Evolutionary conservation across 2,888 invertebrate genomes (phyloP), one percentile per base, ranked within the genome.

Genomic region (Serrognathus titanus): DNA sequence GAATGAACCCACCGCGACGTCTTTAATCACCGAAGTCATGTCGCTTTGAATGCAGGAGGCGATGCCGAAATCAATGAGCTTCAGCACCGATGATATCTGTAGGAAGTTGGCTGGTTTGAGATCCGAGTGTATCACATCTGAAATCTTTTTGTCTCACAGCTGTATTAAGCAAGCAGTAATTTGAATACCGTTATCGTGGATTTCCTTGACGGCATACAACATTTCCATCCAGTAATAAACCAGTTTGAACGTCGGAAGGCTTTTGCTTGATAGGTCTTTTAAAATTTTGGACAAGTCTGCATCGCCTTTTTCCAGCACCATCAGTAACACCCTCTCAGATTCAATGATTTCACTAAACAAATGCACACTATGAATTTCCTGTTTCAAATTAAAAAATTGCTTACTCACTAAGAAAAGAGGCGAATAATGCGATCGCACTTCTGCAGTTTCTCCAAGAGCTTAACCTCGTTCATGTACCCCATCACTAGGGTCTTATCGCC

Each of bases 1-100:
- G 72, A 92, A 88, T 0, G 97, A 96, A 48, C 97, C 97, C 55
- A 89, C 86, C 61, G 89, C 86, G 65, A 85, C 86, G 68, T 90
- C 84, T 75, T 92, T 92, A 51, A 91, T 83, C 55, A 96, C 90
- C 69, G 92, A 92, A 0, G 97, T 97, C 75, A 89, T 90, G 76
- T 97, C 95, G 55, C 84, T 83, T 66, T 91, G 89, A 64, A 97
- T 85, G 51, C 89, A 87, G 47, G 93, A 91, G 48, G 97, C 92
- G 70, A 98, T 96, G 52, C 97, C 98, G 80, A 98, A 98, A 81
- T 98, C 98, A 64, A 98, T 99, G 56, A 98, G 80, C 80, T 98
- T 98, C 53, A 98, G 78, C 43, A 88, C 84, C 1, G 91, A 92
- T 61, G 87, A 85, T 5, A 93, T 91, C 71, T 94, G 81, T 41